Evolutionary conservation across 2,797 vertebrate genomes (phyloP).

Genomic region (Arnoldichthys spilopterus): DNA sequence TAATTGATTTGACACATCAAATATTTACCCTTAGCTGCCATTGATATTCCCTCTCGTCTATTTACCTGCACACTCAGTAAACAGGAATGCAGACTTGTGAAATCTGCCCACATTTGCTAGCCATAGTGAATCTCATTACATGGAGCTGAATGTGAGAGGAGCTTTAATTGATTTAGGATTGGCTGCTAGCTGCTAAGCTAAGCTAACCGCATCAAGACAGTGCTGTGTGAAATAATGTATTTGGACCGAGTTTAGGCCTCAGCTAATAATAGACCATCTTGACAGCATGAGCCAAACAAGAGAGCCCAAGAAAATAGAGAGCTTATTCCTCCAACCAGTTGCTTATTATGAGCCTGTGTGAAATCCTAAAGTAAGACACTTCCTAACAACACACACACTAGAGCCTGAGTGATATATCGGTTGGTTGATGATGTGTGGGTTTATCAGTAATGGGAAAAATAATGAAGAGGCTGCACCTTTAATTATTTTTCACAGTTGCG

Average conservation of each 20-base stretch:
- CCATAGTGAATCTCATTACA: conserved; percentile 30
- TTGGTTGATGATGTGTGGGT: no score
- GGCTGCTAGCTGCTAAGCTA: conserved; percentile 11
- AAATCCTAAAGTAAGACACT: neutral
- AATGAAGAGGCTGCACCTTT: no score
- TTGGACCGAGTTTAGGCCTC: conserved; percentile 30
- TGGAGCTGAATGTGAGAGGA: conserved; percentile 26
- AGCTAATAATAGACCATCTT: conserved; percentile 42
- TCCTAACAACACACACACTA: no score
- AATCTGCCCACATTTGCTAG: conserved; percentile 17
- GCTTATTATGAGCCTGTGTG: neutral
- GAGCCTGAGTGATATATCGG: no score
- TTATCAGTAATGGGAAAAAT: no score
- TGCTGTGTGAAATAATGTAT: conserved; percentile 47
- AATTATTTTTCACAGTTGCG: no score
- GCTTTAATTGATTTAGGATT: conserved; percentile 41
- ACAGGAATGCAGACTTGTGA: conserved; percentile 7
- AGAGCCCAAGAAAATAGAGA: conserved; percentile 3
- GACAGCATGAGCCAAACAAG: conserved; percentile 23
- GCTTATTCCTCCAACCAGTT: conserved; percentile 17
- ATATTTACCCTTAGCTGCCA: conserved; percentile 16
- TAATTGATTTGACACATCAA: conserved; percentile 37
- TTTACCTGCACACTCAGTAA: conserved; percentile 1
- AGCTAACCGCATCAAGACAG: neutral
- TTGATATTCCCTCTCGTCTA: neutral